Base-by-base conservation (phyloP, 2,888 invertebrate species). In the Apamea anceps region DNA sequence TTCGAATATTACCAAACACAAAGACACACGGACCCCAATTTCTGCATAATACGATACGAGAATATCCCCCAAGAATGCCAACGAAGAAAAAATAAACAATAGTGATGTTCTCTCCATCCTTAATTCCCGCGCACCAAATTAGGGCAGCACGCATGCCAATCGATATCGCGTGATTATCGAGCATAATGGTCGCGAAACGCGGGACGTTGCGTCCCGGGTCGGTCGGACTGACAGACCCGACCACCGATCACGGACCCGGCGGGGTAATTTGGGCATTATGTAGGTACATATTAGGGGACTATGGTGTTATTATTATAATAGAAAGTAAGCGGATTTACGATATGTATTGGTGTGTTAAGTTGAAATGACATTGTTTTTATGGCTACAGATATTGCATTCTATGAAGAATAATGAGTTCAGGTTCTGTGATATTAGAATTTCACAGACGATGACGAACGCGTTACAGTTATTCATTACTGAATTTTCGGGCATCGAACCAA, bases 91-190 rank as follows among this genome's bases (percentile, higher is more conserved):
- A 87, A 87, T 13, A 74, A 71, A 79, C 54, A 76, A 85, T 78
- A 87, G 80, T 75, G 73, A 74, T 67, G 77, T 79, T 62, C 79
- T 79, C 70, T 73, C 78, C 71, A 57, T 82, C 81, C 80, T 80
- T 85, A 86, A 87, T 90, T 89, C 88, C 84, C 88, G 89, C 87
- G 84, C 88, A 81, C 80, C 87, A 91, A 93, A 94, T 95, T 95
- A 94, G 94, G 92, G 94, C 91, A 91, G 94, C 94, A 94, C 94
- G 94, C 94, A 93, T 93, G 91, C 87, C 92, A 93, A 95, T 96
- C 95, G 95, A 96, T 96, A 96, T 95, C 93, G 94, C 95, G 95
- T 96, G 96, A 95, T 96, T 95, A 96, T 96, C 95, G 95, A 93
- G 91, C 91, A 95, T 96, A 95, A 95, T 94, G 93, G 93, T 90